A percentile compares a stretch with the other conserved stretches of the same genome.
Evolutionary conservation across 2,888 invertebrate species (phyloP).

Genomic region (Melangyna quadrimaculata): DNA sequence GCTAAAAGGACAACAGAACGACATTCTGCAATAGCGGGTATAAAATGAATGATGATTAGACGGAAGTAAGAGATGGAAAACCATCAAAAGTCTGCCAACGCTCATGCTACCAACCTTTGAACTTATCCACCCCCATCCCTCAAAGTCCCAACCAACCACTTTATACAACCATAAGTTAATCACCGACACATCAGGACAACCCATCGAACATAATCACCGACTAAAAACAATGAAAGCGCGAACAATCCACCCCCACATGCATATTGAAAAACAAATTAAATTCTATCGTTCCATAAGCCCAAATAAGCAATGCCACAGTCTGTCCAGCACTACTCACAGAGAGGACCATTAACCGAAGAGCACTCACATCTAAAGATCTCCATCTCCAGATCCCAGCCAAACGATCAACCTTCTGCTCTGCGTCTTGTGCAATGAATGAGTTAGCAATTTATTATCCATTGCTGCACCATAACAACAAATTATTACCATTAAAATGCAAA

Average conservation of each 20-base stretch:
- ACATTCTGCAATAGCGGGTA: neutral
- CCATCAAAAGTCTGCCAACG: constrained; percentile 40
- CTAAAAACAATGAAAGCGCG: constrained; percentile 66
- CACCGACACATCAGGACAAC: constrained; percentile 31
- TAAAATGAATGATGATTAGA: constrained; percentile 29
- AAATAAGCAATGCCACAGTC: constrained; percentile 64
- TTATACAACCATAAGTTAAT: constrained; percentile 38
- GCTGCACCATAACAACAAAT: constrained; percentile 69
- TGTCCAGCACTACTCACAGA: constrained; percentile 45
- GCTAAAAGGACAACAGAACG: neutral
- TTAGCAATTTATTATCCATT: constrained; percentile 69
- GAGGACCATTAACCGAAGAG: constrained; percentile 57
- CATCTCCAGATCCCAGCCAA: constrained; percentile 10
- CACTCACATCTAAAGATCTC: neutral
- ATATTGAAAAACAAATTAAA: constrained; percentile 70
- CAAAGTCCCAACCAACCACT: neutral
- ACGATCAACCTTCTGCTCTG: constrained; percentile 67
- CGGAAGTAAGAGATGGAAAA: constrained; percentile 34
- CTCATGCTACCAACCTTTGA: constrained; percentile 62
- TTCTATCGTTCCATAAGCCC: constrained; percentile 54
- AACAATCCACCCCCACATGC: constrained; percentile 69
- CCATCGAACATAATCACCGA: constrained; percentile 47
- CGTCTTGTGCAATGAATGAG: constrained; percentile 70
- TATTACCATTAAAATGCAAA: constrained; percentile 72
- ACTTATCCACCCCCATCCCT: constrained; percentile 40